These are phyloP conservation scores for Struthidea cinerea DNA, from an alignment of 2,113 vertebrate species.

Conservation along the genomic window DNA sequence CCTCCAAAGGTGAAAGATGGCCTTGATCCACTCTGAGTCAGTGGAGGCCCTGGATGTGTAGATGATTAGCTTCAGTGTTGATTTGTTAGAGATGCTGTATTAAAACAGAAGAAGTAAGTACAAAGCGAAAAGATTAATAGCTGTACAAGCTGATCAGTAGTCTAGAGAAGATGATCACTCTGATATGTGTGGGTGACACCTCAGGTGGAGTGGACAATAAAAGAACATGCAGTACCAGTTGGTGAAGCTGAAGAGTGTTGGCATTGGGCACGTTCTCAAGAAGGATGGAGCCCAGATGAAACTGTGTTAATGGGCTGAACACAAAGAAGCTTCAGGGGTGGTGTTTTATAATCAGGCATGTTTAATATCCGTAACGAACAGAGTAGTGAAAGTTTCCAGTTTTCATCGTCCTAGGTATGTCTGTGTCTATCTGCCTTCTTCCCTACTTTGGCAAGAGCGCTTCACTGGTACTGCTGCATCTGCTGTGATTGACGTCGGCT, in stretches of 20 bases:
- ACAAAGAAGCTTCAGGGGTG: not conserved
- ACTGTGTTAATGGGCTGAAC: not conserved
- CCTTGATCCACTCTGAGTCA: not conserved
- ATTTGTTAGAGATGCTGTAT: not conserved
- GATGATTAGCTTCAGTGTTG: not conserved
- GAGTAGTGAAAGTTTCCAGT: not conserved
- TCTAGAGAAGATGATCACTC: not conserved
- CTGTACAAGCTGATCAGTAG: not conserved
- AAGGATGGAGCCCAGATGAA: not conserved
- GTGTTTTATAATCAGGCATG: not conserved
- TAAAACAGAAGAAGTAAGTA: not conserved
- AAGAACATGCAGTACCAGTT: not conserved
- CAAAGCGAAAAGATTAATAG: not conserved
- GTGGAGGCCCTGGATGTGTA: not conserved
- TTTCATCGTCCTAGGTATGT: not conserved
- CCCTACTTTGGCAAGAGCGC: not conserved
- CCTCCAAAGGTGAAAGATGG: not conserved
- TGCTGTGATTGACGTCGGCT: not conserved
- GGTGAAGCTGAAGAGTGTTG: not conserved
- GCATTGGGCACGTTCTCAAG: not conserved
- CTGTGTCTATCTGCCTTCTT: not conserved
- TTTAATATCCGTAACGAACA: not conserved
- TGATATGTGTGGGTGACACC: not conserved
- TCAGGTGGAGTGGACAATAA: not conserved
- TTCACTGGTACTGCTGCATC: not conserved